A percentile compares a stretch with the other conserved stretches of the same genome.
Evolutionary conservation across 2,113 vertebrate species (phyloP).

Genomic region (Grallaria varia): DNA sequence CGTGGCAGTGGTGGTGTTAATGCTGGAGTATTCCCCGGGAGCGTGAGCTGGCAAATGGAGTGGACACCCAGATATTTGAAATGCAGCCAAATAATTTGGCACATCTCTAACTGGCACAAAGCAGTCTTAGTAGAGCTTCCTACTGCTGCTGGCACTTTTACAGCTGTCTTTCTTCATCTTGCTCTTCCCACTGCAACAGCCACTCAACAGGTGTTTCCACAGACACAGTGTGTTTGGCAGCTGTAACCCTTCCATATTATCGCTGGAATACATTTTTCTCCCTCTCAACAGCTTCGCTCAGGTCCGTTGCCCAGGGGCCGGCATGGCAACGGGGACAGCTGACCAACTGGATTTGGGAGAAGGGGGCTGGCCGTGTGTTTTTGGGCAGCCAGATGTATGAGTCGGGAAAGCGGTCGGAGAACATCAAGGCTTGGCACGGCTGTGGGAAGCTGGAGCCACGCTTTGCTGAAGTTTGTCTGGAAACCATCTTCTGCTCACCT

Average conservation of each 20-base stretch:
- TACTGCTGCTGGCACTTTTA: slow-evolving; percentile 75
- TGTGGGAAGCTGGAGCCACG: not conserved
- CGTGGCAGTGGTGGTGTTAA: slow-evolving; percentile 54
- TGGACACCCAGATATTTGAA: slow-evolving; percentile 81
- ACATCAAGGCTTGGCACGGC: not conserved
- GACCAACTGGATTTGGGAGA: slow-evolving; percentile 37
- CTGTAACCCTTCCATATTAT: slow-evolving; percentile 70
- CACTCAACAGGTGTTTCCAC: slow-evolving; percentile 82
- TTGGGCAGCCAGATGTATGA: not conserved
- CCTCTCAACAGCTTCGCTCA: not conserved
- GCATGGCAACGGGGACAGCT: slow-evolving; percentile 50
- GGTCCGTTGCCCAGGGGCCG: slow-evolving; percentile 29
- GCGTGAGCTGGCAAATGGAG: slow-evolving; percentile 71
- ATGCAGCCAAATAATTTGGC: slow-evolving; percentile 76
- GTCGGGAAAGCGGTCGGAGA: not conserved
- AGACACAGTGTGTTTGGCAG: slow-evolving; percentile 75
- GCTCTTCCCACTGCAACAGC: slow-evolving; percentile 65
- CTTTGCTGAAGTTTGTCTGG: not conserved
- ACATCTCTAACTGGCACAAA: slow-evolving; percentile 75
- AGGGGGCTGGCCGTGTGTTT: not conserved
- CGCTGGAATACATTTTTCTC: slow-evolving; percentile 69
- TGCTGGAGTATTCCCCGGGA: slow-evolving; percentile 71
- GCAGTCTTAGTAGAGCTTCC: slow-evolving; percentile 71
- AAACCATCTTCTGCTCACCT: not conserved
- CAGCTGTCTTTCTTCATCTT: slow-evolving; percentile 81